Evolutionary conservation across 2,113 vertebrate genomes (phyloP).

Genomic region (Nyctibius bracteatus): DNA sequence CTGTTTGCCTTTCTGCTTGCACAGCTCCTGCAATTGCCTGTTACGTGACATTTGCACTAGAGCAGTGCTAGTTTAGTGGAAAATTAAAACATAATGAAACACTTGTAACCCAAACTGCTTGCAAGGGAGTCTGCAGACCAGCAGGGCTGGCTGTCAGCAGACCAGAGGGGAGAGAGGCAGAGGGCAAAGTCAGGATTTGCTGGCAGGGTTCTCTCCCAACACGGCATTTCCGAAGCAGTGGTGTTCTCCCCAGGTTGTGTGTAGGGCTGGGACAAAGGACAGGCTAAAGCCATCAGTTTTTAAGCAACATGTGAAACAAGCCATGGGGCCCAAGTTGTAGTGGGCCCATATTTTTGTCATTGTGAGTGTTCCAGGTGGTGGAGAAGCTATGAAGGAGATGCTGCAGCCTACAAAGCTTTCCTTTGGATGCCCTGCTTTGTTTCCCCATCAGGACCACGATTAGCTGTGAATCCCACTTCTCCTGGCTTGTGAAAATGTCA

Average conservation of each 20-base stretch:
- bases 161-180: not conserved
- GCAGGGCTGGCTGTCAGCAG: not conserved
- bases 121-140: not conserved
- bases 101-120: not conserved
- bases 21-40: not conserved
- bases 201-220: fast-evolving
- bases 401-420: not conserved
- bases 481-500: constrained; percentile 41
- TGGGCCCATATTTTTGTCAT: fast-evolving
- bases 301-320: not conserved
- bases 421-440: not conserved
- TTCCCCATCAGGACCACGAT: not conserved
- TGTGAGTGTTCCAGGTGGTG: not conserved
- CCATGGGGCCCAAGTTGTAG: not conserved
- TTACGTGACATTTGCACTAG: not conserved
- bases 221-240: not conserved
- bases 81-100: not conserved
- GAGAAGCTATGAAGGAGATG: not conserved
- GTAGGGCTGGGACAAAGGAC: not conserved
- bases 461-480: not conserved
- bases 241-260: not conserved
- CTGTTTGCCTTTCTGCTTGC: not conserved
- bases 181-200: not conserved
- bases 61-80: not conserved
- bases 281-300: not conserved